Evolutionary conservation across 2,113 vertebrate genomes (phyloP), one percentile per base, ranked within the genome.

Genomic region (Mustela lutreola): DNA sequence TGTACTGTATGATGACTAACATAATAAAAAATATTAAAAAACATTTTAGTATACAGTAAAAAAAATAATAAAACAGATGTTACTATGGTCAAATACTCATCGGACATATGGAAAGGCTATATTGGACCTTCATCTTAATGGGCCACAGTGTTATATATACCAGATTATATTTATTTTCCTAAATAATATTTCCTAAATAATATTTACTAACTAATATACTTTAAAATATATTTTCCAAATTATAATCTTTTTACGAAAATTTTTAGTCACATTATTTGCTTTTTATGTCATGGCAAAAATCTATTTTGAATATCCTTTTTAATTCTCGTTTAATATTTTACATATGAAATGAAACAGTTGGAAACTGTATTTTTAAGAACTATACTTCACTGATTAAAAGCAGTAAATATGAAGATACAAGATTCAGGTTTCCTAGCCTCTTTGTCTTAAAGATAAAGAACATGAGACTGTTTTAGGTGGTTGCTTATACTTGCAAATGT

Each of bases 361-460:
- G 94, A 94, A 92, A 63, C 70, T 92, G 21, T 94, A 39, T 48
- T 73, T 79, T 79, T 84, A 96, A 97, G 42, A 96, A 90, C 92
- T 85, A 28, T 67, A 58, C 45, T 87, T 28, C 24, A 86, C 48
- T 96, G 76, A 90, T 81, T 8, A 26, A 96, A 90, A 67, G 24
- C 21, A 76, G 45, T 84, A 78, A 48, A 60, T 97, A 62, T 1
- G 39, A 98, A 36, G 33, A 50, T 82, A 83, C 97, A 78, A 89
- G 86, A 62, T 97, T 96, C 60, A 84, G 36, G 71, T 93, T 78
- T 94, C 53, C 50, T 92, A 73, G 14, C 5, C 76, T 82, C 53
- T 94, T 97, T 95, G 60, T 97, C 36, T 95, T 98, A 89, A 97
- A 96, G 90, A 87, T 75, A 58, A 94, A 79, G 48, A 98, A 78